phyloP scores from a whole-genome alignment of 2,113 vertebrate species.

The Gadus macrocephalus region DNA sequence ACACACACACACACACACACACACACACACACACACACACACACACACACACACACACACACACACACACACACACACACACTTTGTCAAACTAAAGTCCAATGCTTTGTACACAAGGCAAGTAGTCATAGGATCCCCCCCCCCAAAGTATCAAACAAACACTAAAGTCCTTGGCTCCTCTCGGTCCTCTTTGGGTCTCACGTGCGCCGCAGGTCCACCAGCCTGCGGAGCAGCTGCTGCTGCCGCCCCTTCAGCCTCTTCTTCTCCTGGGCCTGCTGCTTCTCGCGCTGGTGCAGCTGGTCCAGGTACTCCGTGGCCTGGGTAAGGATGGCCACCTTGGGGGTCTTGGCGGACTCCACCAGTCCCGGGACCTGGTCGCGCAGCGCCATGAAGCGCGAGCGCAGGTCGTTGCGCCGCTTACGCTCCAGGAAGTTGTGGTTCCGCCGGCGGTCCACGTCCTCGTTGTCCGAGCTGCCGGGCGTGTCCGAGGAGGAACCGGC shows the following conservation, averaged over 20 bases:
- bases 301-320: slow-evolving; percentile 86
- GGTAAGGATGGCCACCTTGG: slow-evolving; percentile 93
- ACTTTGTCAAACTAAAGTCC: slow-evolving; percentile 20
- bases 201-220: slow-evolving; percentile 80
- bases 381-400: slow-evolving; percentile 86
- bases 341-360: slow-evolving; percentile 80
- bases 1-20: slow-evolving; percentile 6
- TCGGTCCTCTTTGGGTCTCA: slow-evolving; percentile 45
- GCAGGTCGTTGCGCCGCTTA: slow-evolving; percentile 88
- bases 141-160: slow-evolving; percentile 37
- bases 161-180: slow-evolving; percentile 22
- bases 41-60: slow-evolving; percentile 2
- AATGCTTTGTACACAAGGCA: slow-evolving; percentile 51
- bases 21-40: slow-evolving; percentile 15
- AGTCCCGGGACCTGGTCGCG: slow-evolving; percentile 86
- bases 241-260: slow-evolving; percentile 77
- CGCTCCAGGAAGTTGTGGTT: slow-evolving; percentile 94
- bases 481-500: slow-evolving; percentile 54
- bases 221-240: slow-evolving; percentile 79
- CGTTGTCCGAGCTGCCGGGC: slow-evolving; percentile 78
- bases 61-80: slow-evolving; percentile 4
- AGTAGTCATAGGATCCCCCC: slow-evolving; percentile 32
- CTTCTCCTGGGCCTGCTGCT: slow-evolving; percentile 80
- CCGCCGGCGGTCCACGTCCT: slow-evolving; percentile 86
- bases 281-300: slow-evolving; percentile 76